phyloP scores from a whole-genome alignment of 2,797 vertebrate species.

The Thalassophryne amazonica region DNA sequence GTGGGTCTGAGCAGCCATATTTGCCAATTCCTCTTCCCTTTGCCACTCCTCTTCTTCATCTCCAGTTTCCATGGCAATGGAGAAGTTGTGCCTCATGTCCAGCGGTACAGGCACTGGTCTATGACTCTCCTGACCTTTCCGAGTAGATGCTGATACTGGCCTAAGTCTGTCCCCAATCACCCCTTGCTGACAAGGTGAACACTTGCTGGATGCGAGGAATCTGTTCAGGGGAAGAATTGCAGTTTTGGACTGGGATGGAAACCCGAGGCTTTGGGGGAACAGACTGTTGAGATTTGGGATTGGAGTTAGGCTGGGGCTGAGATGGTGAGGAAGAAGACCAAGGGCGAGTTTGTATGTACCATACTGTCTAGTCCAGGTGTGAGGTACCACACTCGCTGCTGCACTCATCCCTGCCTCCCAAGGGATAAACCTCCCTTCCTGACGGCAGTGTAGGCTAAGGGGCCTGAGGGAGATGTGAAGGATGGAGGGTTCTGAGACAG shows the following conservation, averaged over 20 bases:
- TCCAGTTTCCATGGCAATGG: constrained; percentile 97
- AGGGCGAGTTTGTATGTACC: constrained; percentile 66
- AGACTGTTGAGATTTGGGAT: constrained; percentile 64
- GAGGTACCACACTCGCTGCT: constrained; percentile 75
- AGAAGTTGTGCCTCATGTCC: constrained; percentile 83
- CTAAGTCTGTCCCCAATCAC: constrained; percentile 26
- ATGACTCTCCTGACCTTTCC: constrained; percentile 32
- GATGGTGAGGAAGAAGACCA: constrained; percentile 60
- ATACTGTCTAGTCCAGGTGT: constrained; percentile 86
- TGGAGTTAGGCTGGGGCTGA: constrained; percentile 58
- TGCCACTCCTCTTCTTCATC: constrained; percentile 92
- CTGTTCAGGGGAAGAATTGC: constrained; percentile 40
- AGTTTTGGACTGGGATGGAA: constrained; percentile 31
- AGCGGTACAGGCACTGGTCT: constrained; percentile 21
- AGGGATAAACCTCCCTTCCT: constrained; percentile 81
- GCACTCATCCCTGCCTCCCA: constrained; percentile 65
- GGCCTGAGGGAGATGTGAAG: constrained; percentile 77
- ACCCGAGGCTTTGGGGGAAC: constrained; percentile 47
- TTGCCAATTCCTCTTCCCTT: constrained; percentile 92
- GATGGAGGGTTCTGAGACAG: constrained; percentile 59
- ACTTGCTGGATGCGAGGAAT: constrained; percentile 75
- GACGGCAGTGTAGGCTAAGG: constrained; percentile 79
- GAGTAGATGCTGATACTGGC: constrained; percentile 4
- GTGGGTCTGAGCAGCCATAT: constrained; percentile 85
- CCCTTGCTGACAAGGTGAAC: constrained; percentile 70